phyloP scores from a whole-genome alignment of 2,113 vertebrate species.

The Thinocorus orbignyianus region DNA sequence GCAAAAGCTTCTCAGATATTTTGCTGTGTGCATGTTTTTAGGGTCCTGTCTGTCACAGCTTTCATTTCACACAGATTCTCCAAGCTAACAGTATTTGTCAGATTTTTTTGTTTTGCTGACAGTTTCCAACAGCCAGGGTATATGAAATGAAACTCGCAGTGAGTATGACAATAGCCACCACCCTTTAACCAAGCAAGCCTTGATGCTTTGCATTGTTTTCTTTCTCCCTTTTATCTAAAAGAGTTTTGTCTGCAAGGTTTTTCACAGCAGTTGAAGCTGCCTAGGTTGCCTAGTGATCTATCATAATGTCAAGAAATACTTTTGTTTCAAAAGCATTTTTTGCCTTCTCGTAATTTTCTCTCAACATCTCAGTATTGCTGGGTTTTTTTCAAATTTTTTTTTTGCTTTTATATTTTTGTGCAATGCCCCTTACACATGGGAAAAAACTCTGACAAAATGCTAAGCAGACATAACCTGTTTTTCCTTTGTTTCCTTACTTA shows the following conservation, averaged over 20 bases:
- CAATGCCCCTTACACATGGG: background rate
- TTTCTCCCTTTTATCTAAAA: background rate
- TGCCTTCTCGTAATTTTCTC: background rate
- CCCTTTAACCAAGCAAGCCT: background rate
- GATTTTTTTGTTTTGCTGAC: background rate
- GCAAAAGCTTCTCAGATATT: background rate
- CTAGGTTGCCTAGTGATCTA: background rate
- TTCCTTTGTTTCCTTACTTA: background rate
- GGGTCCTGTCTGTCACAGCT: background rate
- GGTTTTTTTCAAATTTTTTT: background rate
- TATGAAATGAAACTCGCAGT: background rate
- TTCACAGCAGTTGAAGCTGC: background rate
- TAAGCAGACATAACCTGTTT: background rate
- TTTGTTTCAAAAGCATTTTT: background rate
- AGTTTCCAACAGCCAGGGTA: background rate
- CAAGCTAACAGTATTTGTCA: background rate
- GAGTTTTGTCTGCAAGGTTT: background rate
- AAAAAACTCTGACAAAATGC: background rate
- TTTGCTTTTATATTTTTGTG: background rate
- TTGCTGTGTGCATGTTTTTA: background rate
- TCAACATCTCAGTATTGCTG: background rate
- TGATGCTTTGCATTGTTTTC: background rate
- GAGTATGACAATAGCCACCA: background rate
- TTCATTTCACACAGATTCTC: background rate
- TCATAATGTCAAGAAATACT: background rate